Conservation (phyloP, 2,113 vertebrate genomes). For the Oxyruncus cristatus region DNA sequence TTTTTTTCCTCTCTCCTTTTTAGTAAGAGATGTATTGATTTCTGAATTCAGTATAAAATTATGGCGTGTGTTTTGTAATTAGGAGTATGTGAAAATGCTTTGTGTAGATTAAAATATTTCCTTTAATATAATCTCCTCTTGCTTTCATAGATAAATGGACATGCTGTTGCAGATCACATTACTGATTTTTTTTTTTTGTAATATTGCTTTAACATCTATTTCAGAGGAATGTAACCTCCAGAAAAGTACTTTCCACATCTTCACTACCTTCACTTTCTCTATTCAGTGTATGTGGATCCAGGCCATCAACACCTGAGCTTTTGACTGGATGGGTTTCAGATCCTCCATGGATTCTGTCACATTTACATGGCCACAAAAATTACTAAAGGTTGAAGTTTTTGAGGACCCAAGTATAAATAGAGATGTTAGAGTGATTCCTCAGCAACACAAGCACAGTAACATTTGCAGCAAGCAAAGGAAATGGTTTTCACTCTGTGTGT, state of each 20-base stretch:
- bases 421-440: not conserved
- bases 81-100: constrained; percentile 39
- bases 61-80: constrained; percentile 32
- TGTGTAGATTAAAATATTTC: constrained; percentile 45
- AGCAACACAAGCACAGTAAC: not conserved
- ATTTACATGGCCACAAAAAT: not conserved
- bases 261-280: constrained; percentile 15
- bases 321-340: not conserved
- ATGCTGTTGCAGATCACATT: not conserved
- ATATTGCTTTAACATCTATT: constrained; percentile 50
- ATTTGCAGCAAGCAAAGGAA: not conserved
- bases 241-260: constrained; percentile 32
- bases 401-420: not conserved
- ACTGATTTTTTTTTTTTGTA: constrained; percentile 53
- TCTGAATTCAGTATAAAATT: constrained; percentile 46
- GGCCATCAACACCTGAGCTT: constrained; percentile 13
- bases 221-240: constrained; percentile 53
- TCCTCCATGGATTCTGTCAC: not conserved
- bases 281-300: not conserved
- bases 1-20: constrained; percentile 2
- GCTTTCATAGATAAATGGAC: constrained; percentile 10
- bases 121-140: constrained; percentile 44
- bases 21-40: constrained; percentile 43
- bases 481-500: rapidly evolving
- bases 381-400: not conserved